These are phyloP conservation scores for Galeruca laticollis DNA, from an alignment of 2,888 invertebrate genomes.

Conservation along the genomic window DNA sequence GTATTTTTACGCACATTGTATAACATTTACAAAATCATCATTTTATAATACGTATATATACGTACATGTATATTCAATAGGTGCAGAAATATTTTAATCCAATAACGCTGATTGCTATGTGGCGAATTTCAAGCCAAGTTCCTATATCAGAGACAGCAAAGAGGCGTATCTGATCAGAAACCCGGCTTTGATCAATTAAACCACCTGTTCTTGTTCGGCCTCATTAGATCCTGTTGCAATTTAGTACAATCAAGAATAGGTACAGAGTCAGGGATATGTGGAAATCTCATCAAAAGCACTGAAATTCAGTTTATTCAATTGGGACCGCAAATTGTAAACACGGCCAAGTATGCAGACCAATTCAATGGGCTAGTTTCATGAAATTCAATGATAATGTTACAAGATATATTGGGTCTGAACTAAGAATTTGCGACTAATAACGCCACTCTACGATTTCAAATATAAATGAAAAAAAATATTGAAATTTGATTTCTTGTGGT, in stretches of 20 bases:
- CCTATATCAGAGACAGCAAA: constrained; percentile 21
- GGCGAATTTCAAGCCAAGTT: not conserved
- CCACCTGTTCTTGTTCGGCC: constrained; percentile 25
- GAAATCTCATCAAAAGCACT: constrained; percentile 19
- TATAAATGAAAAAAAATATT: too few relatives aligned
- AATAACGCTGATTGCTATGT: not conserved
- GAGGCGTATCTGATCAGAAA: constrained; percentile 21
- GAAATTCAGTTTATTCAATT: constrained; percentile 12
- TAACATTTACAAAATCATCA: too few relatives aligned
- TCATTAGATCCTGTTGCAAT: constrained; percentile 24
- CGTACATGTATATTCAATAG: not conserved
- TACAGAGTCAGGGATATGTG: not conserved
- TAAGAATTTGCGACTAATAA: too few relatives aligned
- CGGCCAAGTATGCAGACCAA: not conserved
- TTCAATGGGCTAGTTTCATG: too few relatives aligned
- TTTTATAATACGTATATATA: not conserved
- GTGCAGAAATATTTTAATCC: not conserved
- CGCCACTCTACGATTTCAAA: too few relatives aligned
- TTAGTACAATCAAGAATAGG: constrained; percentile 14
- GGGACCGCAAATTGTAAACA: not conserved
- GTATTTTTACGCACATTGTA: too few relatives aligned
- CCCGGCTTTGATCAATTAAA: constrained; percentile 24
- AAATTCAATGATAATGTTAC: too few relatives aligned
- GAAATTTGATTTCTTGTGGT: too few relatives aligned
- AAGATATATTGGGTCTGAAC: too few relatives aligned